Percentiles rank a stretch among this genome's conserved stretches.
Conservation (phyloP, 1,140 invertebrate genomes). For the Lycorma delicatula region DNA sequence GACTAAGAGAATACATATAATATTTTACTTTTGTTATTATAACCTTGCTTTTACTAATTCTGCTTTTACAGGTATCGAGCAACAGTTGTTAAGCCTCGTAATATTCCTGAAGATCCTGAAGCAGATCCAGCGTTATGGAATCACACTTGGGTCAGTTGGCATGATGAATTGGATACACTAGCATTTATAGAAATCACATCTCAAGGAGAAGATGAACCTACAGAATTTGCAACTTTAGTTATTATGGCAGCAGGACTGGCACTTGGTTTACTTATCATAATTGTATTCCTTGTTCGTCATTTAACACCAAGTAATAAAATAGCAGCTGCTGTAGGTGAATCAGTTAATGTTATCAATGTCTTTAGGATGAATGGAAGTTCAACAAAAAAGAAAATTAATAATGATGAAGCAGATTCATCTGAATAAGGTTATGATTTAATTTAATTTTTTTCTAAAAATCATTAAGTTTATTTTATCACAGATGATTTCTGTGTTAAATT, state of each 20-base stretch:
- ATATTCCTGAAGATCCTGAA: constrained; percentile 42
- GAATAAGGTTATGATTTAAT: no score
- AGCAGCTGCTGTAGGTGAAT: not conserved
- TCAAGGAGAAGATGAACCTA: not conserved
- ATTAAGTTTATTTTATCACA: no score
- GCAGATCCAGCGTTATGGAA: constrained; percentile 47
- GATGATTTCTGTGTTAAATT: no score
- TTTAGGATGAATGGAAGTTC: not conserved
- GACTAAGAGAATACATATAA: not conserved
- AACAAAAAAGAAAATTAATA: no score
- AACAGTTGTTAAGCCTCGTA: constrained; percentile 42
- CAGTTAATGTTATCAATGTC: not conserved
- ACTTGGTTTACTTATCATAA: not conserved
- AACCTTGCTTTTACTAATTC: not conserved
- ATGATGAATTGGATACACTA: not conserved
- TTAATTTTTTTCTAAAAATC: no score
- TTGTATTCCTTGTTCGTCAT: not conserved
- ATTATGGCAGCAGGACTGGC: not conserved
- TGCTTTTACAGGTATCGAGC: constrained; percentile 23
- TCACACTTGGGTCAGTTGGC: constrained; percentile 48
- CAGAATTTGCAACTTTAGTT: not conserved
- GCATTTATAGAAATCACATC: not conserved
- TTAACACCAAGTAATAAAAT: not conserved
- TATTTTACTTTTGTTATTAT: not conserved
- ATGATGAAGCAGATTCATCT: no score